Conservation (phyloP, 2,888 invertebrate species). For the Monoplex corrugatus region DNA sequence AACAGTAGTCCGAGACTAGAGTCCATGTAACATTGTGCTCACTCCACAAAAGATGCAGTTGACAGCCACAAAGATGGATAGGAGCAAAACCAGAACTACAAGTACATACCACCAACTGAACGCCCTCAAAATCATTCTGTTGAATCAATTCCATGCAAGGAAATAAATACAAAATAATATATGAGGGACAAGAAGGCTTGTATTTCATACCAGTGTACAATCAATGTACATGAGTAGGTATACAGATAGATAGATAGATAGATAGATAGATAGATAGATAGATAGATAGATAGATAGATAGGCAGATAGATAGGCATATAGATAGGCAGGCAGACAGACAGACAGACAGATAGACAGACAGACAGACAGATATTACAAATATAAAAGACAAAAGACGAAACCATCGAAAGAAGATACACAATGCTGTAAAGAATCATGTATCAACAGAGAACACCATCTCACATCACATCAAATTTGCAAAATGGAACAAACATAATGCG, state of each 20-base stretch:
- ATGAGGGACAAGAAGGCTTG: background rate
- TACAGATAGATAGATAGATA: background rate
- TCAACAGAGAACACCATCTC: no score
- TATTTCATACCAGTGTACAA: background rate
- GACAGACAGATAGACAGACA: background rate
- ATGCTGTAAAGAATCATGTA: no score
- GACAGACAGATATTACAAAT: no score
- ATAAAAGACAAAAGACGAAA: no score
- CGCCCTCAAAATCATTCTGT: slow-evolving; percentile 41
- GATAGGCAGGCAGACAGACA: background rate
- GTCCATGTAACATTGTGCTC: slow-evolving; percentile 12
- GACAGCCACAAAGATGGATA: slow-evolving; percentile 5
- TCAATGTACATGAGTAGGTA: background rate
- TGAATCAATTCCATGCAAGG: slow-evolving; percentile 25
- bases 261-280: background rate
- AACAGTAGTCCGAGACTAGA: no score
- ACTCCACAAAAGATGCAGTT: background rate
- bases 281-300: background rate
- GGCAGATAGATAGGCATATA: background rate
- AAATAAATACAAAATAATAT: background rate
- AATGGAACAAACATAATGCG: no score
- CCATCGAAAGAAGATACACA: no score
- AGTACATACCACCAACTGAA: slow-evolving; percentile 45
- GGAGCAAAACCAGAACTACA: background rate
- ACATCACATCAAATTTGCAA: no score